Evolutionary conservation across 2,113 vertebrate genomes (phyloP), one percentile per base, ranked within the genome.

Genomic region (Odontesthes bonariensis): DNA sequence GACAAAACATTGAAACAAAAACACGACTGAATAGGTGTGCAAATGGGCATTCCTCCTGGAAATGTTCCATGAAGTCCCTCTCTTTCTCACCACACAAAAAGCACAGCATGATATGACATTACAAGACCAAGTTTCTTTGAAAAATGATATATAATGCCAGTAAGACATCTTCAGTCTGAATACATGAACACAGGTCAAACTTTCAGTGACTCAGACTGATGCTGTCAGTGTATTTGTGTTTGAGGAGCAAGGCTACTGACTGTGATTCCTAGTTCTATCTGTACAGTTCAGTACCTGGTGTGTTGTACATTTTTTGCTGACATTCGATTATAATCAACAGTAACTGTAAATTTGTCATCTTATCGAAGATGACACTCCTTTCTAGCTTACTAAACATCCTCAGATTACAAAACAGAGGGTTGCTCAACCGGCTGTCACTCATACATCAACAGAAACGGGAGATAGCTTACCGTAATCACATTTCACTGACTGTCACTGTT

Each of bases 21-120:
- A 20, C 12, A 31, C 4, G 1, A 64, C 47, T 58, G 69, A 55
- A 73, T 81, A 60, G 76, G 51, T 59, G 46, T 65, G n/a, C 38
- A 56, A 72, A 82, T 63, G 32, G 20, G 6, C 58, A 76, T 82
- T 76, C n/a, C 42, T 73, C 72, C 52, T 84, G 56, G 69, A 77
- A 68, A 84, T 47, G 35, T 16, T 31, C 64, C 27, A 38, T 52
- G 20, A 19, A 83, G 57, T 54, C 56, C 12, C 16, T 31, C 2
- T 40, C 46, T 17, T 47, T 47, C 16, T 17, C 44, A 17, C 4
- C 44, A 44, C 13, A 44, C 42, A 47, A 47, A 47, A 14, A 47
- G 5, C 44, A 47, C 44, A 47, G 44, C 44, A 47, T 47, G 44
- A 47, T 33, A 58, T 73, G 17, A 53, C 20, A 40, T 31, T 44